phyloP scores from a whole-genome alignment of 2,113 vertebrate genomes.

The Puntigrus tetrazona region DNA sequence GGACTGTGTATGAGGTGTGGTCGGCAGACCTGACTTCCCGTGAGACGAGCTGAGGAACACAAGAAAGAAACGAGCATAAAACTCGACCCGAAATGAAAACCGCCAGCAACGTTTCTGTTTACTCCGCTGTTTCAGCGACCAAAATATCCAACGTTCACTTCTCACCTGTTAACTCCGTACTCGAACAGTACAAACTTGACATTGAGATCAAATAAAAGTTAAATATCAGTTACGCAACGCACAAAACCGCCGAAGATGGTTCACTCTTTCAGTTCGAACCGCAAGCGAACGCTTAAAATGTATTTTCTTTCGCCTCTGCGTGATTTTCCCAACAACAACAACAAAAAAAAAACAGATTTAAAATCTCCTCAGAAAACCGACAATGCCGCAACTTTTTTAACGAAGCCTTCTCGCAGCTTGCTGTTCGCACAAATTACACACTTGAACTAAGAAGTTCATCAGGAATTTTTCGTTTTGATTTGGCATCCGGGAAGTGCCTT shows the following conservation, averaged over 20 bases:
- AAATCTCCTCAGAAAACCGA: neutral
- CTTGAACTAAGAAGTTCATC: constrained; percentile 72
- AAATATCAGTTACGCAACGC: neutral
- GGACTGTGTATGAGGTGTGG: constrained; percentile 97
- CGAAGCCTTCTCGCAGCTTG: neutral
- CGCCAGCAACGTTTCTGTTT: too few relatives aligned
- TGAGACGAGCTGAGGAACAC: constrained; percentile 84
- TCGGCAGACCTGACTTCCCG: constrained; percentile 94
- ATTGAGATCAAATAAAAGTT: constrained; percentile 59
- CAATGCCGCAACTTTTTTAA: neutral
- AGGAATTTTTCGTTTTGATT: constrained; percentile 78
- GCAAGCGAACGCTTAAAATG: constrained; percentile 11
- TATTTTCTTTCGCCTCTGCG: neutral
- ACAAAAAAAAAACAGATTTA: neutral
- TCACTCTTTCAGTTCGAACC: neutral
- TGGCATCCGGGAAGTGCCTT: constrained; percentile 89
- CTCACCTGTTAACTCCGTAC: constrained; percentile 66
- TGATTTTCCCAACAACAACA: neutral
- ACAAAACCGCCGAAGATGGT: neutral
- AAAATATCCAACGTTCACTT: neutral
- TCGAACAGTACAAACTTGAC: constrained; percentile 61
- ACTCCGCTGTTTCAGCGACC: neutral
- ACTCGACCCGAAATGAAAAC: neutral
- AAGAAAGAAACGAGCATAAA: constrained; percentile 28
- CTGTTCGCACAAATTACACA: constrained; percentile 41